These are phyloP conservation scores for Diachasmimorpha longicaudata DNA, from an alignment of 1,140 invertebrate genomes.

Conservation along the genomic window DNA sequence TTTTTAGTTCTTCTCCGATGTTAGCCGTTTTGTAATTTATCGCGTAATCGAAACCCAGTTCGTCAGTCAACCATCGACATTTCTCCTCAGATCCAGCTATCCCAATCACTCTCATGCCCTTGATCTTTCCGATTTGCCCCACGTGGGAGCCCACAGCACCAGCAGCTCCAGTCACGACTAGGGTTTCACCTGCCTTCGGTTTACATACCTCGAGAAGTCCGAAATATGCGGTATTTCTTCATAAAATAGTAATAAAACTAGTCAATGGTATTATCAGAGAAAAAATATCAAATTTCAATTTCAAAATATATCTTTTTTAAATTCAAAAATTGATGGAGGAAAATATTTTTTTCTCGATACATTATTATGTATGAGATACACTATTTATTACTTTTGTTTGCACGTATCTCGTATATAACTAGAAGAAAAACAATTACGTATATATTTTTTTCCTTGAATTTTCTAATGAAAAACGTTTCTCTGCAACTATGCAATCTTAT, in stretches of 20 bases:
- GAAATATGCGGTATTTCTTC: constrained; percentile 74
- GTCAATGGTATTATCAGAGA: background rate
- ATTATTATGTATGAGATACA: too few species aligned
- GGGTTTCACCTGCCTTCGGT: constrained; percentile 71
- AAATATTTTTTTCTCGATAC: too few species aligned
- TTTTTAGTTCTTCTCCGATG: constrained; percentile 63
- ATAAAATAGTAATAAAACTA: background rate
- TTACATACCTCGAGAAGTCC: constrained; percentile 73
- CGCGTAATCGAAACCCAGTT: constrained; percentile 71
- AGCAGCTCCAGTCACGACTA: constrained; percentile 71
- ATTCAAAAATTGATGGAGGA: too few species aligned
- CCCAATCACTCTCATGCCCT: constrained; percentile 74
- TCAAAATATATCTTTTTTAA: too few species aligned
- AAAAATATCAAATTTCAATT: too few species aligned
- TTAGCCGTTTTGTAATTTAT: constrained; percentile 76
- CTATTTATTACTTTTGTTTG: too few species aligned
- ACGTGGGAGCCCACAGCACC: constrained; percentile 75
- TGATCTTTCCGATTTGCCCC: constrained; percentile 76
- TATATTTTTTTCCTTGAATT: too few species aligned
- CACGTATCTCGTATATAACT: too few species aligned
- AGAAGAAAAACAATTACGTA: too few species aligned
- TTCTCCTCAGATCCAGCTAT: constrained; percentile 75
- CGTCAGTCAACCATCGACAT: constrained; percentile 70
- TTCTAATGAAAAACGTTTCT: background rate
- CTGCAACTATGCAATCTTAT: too few species aligned